Conservation (phyloP, 1,140 invertebrate genomes). For the Akabosia matsudoensis region DNA sequence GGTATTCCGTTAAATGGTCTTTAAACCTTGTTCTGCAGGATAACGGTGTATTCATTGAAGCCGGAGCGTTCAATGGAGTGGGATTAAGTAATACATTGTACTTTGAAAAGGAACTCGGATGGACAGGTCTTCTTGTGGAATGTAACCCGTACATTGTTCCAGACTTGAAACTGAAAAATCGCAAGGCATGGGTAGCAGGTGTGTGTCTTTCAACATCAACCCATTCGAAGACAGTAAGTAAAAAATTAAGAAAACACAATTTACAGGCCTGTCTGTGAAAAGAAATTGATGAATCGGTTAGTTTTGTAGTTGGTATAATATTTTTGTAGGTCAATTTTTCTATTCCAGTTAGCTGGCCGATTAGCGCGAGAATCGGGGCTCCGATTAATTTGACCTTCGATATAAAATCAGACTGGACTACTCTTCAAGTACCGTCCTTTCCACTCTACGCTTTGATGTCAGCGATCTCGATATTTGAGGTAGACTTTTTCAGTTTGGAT, state of each 20-base stretch:
- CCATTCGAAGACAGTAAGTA: neutral
- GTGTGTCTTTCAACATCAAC: neutral
- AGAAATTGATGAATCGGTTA: no score
- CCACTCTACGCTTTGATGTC: neutral
- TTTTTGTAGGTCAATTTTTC: neutral
- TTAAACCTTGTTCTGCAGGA: no score
- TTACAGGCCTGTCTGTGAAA: no score
- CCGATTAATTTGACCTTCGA: neutral
- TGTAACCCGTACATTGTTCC: conserved; percentile 8
- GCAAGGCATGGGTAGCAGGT: conserved; percentile 14
- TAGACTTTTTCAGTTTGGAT: conserved; percentile 12
- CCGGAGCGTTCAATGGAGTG: conserved; percentile 5
- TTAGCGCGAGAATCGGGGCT: conserved; percentile 1
- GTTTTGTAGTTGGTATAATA: neutral
- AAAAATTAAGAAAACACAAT: no score
- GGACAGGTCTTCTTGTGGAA: conserved; percentile 11
- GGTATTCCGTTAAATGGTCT: no score
- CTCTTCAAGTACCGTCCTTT: neutral
- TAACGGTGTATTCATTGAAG: conserved; percentile 4
- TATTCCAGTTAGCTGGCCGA: neutral
- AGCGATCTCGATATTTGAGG: neutral
- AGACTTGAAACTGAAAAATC: neutral
- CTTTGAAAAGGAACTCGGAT: neutral
- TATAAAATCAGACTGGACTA: neutral
- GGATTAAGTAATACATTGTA: neutral